A percentile compares a stretch with the other conserved stretches of the same genome.
Evolutionary conservation across 2,797 vertebrate genomes (phyloP).

Genomic region (Ceryle rudis): DNA sequence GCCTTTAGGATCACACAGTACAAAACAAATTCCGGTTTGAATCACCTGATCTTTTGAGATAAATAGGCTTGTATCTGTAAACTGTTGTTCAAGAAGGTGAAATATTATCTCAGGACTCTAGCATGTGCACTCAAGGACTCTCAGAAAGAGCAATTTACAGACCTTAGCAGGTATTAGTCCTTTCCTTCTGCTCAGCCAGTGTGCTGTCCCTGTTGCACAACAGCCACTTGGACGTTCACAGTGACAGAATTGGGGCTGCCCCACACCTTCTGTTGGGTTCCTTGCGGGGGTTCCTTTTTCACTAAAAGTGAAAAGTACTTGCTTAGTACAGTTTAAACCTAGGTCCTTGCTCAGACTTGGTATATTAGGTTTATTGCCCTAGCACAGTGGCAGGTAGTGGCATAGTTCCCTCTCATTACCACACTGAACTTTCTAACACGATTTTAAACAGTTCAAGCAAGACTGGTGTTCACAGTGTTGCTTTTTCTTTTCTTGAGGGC

Average conservation of each 20-base stretch:
- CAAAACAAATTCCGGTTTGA: neutral
- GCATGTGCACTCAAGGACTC: neutral
- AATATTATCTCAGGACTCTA: neutral
- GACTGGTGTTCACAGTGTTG: neutral
- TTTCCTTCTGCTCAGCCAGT: neutral
- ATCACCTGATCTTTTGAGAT: neutral
- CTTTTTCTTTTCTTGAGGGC: neutral
- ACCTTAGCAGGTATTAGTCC: neutral
- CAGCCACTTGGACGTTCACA: accelerated
- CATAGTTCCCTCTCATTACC: neutral
- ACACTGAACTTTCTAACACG: neutral
- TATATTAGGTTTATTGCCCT: neutral
- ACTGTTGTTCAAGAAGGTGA: neutral
- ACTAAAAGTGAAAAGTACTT: neutral
- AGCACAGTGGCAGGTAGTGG: neutral
- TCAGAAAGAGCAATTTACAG: neutral
- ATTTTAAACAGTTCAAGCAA: neutral
- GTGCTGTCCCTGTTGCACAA: neutral
- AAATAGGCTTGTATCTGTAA: neutral
- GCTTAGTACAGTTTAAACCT: neutral
- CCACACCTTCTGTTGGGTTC: neutral
- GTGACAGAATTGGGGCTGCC: neutral
- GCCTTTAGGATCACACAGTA: neutral
- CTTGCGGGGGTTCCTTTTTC: neutral
- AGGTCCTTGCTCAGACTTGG: neutral